phyloP scores from a whole-genome alignment of 2,888 invertebrate species.

The Drosophila putrida region DNA sequence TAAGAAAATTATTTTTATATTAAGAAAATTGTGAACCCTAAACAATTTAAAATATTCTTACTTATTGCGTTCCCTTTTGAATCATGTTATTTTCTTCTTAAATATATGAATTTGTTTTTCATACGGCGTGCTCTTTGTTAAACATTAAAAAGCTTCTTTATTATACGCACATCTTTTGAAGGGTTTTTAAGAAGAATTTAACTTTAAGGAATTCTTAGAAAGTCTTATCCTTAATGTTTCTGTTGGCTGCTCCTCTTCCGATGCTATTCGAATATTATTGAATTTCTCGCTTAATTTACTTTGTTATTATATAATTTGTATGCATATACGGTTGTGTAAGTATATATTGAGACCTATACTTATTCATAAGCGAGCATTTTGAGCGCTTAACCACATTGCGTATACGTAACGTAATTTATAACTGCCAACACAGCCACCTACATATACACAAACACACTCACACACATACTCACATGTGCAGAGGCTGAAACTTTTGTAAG shows the following conservation, averaged over 20 bases:
- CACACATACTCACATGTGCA: slow-evolving; percentile 3
- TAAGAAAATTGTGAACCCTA: background rate
- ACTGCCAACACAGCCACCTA: slow-evolving; percentile 38
- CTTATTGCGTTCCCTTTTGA: background rate
- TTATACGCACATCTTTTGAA: no score
- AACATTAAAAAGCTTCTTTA: no score
- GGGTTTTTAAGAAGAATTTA: background rate
- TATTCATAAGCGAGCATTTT: slow-evolving; percentile 72
- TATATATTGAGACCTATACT: slow-evolving; percentile 27
- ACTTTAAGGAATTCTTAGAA: background rate
- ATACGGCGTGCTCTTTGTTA: no score
- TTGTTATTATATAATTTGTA: slow-evolving; percentile 29
- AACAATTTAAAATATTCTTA: background rate
- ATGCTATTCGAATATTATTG: slow-evolving; percentile 49
- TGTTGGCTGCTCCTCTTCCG: background rate
- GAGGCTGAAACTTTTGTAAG: slow-evolving; percentile 25
- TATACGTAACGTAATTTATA: slow-evolving; percentile 76
- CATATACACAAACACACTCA: background rate
- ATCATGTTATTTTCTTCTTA: background rate
- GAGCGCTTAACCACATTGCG: slow-evolving; percentile 64
- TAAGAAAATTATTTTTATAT: background rate
- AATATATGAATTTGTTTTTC: background rate
- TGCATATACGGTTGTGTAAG: slow-evolving; percentile 10
- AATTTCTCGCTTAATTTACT: slow-evolving; percentile 73
- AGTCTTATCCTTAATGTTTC: slow-evolving; percentile 1